These are phyloP conservation scores for Dicyrtomina minuta DNA, from an alignment of 2,888 invertebrate genomes.

Conservation along the genomic window DNA sequence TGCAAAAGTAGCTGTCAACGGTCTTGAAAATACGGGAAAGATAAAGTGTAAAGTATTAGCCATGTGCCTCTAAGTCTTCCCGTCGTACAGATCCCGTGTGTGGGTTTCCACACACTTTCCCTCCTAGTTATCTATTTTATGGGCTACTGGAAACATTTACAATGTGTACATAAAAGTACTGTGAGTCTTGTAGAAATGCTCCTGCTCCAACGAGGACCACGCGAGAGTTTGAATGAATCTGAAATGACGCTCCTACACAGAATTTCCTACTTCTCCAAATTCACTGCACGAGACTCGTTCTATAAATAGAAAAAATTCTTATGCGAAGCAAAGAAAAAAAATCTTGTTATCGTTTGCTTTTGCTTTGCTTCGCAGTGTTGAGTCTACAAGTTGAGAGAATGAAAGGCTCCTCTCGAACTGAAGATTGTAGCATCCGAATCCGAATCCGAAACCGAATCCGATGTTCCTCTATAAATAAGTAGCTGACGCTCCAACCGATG, in stretches of 20 bases:
- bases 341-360: conserved; percentile 22
- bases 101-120: no score
- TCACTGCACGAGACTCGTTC: neutral
- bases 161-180: neutral
- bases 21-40: no score
- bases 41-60: no score
- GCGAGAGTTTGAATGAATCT: neutral
- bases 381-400: conserved; percentile 3
- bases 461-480: conserved; percentile 1
- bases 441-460: conserved; percentile 1
- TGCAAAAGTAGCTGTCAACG: no score
- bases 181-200: neutral
- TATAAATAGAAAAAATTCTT: conserved; percentile 24
- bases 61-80: no score
- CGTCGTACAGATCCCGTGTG: neutral
- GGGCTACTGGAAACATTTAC: no score
- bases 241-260: neutral
- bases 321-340: conserved; percentile 6
- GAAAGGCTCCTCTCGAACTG: neutral
- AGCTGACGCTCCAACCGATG: neutral
- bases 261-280: no score
- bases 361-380: conserved; percentile 8
- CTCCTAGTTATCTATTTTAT: no score
- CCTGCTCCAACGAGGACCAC: no score
- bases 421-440: neutral